phyloP scores from a whole-genome alignment of 1,140 invertebrate genomes.

The Acromyrmex heyeri region DNA sequence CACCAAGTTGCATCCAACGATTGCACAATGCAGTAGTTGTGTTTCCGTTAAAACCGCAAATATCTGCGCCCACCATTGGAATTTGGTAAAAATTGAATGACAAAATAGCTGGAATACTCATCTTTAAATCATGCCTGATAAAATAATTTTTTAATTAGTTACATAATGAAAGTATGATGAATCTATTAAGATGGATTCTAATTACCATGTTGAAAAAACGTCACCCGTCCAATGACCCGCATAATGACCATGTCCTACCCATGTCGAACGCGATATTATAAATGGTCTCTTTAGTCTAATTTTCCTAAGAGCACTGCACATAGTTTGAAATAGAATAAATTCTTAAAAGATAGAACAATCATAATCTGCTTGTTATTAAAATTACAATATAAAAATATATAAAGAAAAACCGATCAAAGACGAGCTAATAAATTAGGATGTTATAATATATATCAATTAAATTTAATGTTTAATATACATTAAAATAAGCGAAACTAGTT shows the following conservation, averaged over 20 bases:
- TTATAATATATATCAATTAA: no score
- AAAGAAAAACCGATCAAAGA: no score
- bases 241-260: slow-evolving; percentile 92
- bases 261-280: slow-evolving; percentile 94
- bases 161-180: slow-evolving; percentile 13
- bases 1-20: slow-evolving; percentile 94
- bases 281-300: slow-evolving; percentile 91
- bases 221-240: slow-evolving; percentile 98
- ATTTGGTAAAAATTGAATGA: slow-evolving; percentile 95
- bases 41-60: slow-evolving; percentile 95
- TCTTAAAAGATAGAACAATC: neutral
- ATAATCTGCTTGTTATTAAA: no score
- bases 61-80: slow-evolving; percentile 95
- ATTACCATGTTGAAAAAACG: slow-evolving; percentile 90
- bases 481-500: no score
- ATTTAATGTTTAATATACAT: no score
- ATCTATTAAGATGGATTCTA: slow-evolving; percentile 11
- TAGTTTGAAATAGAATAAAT: slow-evolving; percentile 63
- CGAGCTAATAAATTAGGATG: no score
- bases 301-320: slow-evolving; percentile 89
- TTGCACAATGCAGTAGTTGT: slow-evolving; percentile 92
- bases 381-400: no score
- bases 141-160: slow-evolving; percentile 37
- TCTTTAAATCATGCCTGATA: slow-evolving; percentile 82
- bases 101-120: slow-evolving; percentile 89